Evolutionary conservation across 2,888 invertebrate genomes (phyloP).

Genomic region (Ennomos quercinarius): DNA sequence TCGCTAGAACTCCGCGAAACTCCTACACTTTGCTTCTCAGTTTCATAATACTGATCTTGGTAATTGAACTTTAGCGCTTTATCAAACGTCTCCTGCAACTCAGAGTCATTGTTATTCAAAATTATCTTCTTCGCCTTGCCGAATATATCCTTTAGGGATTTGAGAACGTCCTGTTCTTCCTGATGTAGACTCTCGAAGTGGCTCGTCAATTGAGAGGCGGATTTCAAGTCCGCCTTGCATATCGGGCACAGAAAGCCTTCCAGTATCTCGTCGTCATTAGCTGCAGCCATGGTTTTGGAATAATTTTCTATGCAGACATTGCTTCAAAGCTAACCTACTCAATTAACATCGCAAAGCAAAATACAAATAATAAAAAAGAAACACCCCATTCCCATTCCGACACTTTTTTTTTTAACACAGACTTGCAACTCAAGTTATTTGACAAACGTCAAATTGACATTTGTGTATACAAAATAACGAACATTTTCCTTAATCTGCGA

Average conservation of each 20-base stretch:
- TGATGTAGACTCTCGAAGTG: conserved; percentile 96
- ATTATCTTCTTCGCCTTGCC: conserved; percentile 93
- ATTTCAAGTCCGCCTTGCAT: conserved; percentile 95
- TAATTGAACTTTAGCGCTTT: conserved; percentile 76
- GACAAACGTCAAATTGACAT: too few relatives aligned
- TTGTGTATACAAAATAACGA: too few relatives aligned
- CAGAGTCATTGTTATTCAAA: conserved; percentile 80
- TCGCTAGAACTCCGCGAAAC: conserved; percentile 88
- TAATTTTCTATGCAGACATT: conserved; percentile 35
- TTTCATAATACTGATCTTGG: conserved; percentile 64
- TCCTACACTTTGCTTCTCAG: conserved; percentile 87
- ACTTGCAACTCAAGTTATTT: too few relatives aligned
- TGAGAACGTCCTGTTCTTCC: conserved; percentile 93
- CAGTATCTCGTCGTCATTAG: conserved; percentile 87
- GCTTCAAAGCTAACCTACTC: background rate
- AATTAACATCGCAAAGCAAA: background rate
- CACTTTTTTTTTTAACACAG: background rate
- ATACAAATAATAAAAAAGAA: conserved; percentile 1
- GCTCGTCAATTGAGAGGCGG: conserved; percentile 91
- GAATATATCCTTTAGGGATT: conserved; percentile 92
- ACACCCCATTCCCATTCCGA: conserved; percentile 9
- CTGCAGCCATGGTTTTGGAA: conserved; percentile 64
- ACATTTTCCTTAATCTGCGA: too few relatives aligned
- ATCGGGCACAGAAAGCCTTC: conserved; percentile 98
- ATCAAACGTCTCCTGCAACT: conserved; percentile 85